Percentiles rank a stretch among this genome's conserved stretches.
Evolutionary conservation across 2,113 vertebrate genomes (phyloP).

Genomic region (Perca flavescens): DNA sequence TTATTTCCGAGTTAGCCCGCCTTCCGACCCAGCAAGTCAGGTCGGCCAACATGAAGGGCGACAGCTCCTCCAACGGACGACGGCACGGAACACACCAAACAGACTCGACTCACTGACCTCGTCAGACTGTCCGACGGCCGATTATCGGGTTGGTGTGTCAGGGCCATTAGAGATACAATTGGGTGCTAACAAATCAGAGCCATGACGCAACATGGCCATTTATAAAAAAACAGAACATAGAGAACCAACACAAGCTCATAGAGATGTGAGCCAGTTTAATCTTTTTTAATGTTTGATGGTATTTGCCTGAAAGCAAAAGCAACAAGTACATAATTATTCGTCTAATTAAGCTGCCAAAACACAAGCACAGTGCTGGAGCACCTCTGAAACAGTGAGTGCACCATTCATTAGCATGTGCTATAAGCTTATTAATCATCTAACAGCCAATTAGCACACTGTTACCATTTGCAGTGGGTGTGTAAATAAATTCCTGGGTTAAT

Average conservation of each 20-base stretch:
- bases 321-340: conserved; percentile 99
- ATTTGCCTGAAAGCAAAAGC: conserved; percentile 96
- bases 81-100: too few species aligned
- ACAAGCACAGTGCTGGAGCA: conserved; percentile 93
- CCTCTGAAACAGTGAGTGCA: conserved; percentile 95
- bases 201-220: conserved; percentile 1
- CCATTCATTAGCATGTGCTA: conserved; percentile 98
- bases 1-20: too few species aligned
- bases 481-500: conserved; percentile 99
- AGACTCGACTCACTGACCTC: too few species aligned
- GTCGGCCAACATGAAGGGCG: too few species aligned
- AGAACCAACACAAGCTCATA: conserved; percentile 76
- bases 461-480: conserved; percentile 98
- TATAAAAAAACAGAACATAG: conserved; percentile 34
- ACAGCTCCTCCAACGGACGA: too few species aligned
- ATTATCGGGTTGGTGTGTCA: too few species aligned
- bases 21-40: too few species aligned
- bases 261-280: conserved; percentile 91
- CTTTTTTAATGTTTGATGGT: conserved; percentile 95
- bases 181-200: conserved; percentile 16
- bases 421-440: conserved; percentile 99
- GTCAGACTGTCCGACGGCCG: too few species aligned
- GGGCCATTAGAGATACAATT: not conserved
- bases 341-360: conserved; percentile 99
- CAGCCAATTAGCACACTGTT: conserved; percentile 99